Base-by-base conservation (phyloP, 2,113 vertebrate genomes). In the Corvus cornix region DNA sequence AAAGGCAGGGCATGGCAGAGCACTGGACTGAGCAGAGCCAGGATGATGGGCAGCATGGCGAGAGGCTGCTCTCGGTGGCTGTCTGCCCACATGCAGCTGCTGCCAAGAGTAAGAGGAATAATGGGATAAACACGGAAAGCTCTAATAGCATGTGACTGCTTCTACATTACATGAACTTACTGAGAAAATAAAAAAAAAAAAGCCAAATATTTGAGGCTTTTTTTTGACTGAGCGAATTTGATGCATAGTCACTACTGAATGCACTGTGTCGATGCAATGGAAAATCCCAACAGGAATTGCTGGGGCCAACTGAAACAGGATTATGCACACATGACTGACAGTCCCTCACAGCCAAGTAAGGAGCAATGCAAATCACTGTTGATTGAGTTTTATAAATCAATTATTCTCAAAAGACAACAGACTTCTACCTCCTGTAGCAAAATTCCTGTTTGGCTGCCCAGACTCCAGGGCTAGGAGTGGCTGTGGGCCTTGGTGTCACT, bases 11-110 rank as follows among this genome's bases (percentile, higher is more conserved):
- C 53, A 43, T 1, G 0, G 43, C 46, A 56, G 2, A 69, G 83
- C 1, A 3, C 27, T 11, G 31, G 31, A 1, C 24, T 16, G n/a
- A 26, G 73, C 11, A 39, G 16, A 4, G 7, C 26, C 0, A 0
- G 35, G 67, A 52, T 0, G 0, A 49, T 44, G 41, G 66, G 69
- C 41, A 84, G 31, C 26, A 56, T 3, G 3, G 16, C 4, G 15
- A 94, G 93, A 60, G 48, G 39, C 37, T 78, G 87, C 48, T 53
- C 19, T 3, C 1, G 0, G 26, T 28, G 41, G 51, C 53, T 10
- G 26, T 14, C 46, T 88, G 82, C 94, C 69, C 21, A 18, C 55
- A 55, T 7, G 21, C 39, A 78, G 96, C 88, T 92, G 76, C 90
- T 87, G 60, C 69, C 62, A 75, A 80, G 85, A 84, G 55, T 13